Evolutionary conservation across 2,113 vertebrate genomes (phyloP).

Genomic region (Hassar affinis): DNA sequence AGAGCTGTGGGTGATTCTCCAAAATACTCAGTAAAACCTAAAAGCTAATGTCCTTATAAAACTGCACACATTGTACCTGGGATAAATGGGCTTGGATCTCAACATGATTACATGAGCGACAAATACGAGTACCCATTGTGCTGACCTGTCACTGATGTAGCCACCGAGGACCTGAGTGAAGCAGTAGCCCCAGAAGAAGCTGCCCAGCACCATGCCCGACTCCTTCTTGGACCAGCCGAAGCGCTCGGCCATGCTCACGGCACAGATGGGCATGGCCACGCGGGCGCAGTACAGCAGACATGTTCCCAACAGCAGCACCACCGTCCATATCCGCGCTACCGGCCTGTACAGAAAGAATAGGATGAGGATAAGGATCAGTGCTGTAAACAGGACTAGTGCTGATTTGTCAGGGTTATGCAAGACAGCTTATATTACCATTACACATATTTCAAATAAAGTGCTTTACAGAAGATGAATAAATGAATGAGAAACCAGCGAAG

Average conservation of each 20-base stretch:
- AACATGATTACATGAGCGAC: background rate
- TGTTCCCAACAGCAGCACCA: constrained; percentile 85
- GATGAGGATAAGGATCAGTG: background rate
- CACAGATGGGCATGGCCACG: constrained; percentile 86
- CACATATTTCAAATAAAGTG: background rate
- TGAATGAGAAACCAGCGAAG: background rate
- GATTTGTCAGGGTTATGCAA: background rate
- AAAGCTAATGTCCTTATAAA: too few relatives aligned
- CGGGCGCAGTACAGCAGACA: constrained; percentile 91
- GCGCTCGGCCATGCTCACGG: constrained; percentile 80
- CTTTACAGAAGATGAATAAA: background rate
- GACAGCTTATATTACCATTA: background rate
- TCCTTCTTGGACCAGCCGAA: constrained; percentile 92
- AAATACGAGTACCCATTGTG: background rate
- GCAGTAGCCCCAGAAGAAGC: constrained; percentile 99
- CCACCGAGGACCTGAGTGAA: constrained; percentile 91
- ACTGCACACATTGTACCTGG: too few relatives aligned
- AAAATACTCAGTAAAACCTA: too few relatives aligned
- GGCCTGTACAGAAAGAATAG: constrained; percentile 69
- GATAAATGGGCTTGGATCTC: background rate
- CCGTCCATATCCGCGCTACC: constrained; percentile 80
- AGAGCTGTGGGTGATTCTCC: too few relatives aligned
- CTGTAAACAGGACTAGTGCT: background rate
- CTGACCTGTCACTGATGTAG: constrained; percentile 86
- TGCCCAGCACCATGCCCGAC: constrained; percentile 86